phyloP scores from a whole-genome alignment of 2,888 invertebrate species.

The Polyommatus icarus region DNA sequence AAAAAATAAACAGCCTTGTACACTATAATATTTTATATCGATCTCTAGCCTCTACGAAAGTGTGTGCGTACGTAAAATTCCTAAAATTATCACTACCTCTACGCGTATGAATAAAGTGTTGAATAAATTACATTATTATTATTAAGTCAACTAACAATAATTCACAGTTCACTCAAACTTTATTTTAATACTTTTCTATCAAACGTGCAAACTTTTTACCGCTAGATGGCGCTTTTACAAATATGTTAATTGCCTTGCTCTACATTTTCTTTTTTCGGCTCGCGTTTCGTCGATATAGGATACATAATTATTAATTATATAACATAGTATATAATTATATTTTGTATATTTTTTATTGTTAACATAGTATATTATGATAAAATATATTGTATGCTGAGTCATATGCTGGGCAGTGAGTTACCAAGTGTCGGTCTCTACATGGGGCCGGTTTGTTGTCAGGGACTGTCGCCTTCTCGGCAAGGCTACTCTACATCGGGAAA shows the following conservation, averaged over 20 bases:
- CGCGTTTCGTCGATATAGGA: background rate
- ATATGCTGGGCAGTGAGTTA: background rate
- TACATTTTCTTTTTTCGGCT: slow-evolving; percentile 7
- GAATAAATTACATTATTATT: too few relatives aligned
- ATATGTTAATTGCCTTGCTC: background rate
- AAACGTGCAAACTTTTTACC: background rate
- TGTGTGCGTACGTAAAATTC: too few relatives aligned
- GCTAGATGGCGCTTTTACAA: slow-evolving; percentile 15
- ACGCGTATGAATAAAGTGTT: too few relatives aligned
- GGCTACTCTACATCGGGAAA: background rate
- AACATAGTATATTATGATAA: background rate
- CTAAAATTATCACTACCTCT: too few relatives aligned
- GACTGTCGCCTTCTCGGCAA: background rate
- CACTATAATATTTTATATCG: too few relatives aligned
- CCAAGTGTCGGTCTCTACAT: slow-evolving; percentile 1
- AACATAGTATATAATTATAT: background rate
- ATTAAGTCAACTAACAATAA: too few relatives aligned
- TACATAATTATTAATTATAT: too few relatives aligned
- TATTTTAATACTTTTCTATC: background rate
- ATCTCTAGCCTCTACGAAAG: too few relatives aligned
- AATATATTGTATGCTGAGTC: slow-evolving; percentile 13
- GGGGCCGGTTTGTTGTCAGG: slow-evolving; percentile 17
- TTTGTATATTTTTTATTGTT: background rate
- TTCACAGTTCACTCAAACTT: background rate
- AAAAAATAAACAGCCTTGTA: too few relatives aligned